These are phyloP conservation scores for Sinocyclocheilus anshuiensis DNA, from an alignment of 2,113 vertebrate species.

Conservation along the genomic window DNA sequence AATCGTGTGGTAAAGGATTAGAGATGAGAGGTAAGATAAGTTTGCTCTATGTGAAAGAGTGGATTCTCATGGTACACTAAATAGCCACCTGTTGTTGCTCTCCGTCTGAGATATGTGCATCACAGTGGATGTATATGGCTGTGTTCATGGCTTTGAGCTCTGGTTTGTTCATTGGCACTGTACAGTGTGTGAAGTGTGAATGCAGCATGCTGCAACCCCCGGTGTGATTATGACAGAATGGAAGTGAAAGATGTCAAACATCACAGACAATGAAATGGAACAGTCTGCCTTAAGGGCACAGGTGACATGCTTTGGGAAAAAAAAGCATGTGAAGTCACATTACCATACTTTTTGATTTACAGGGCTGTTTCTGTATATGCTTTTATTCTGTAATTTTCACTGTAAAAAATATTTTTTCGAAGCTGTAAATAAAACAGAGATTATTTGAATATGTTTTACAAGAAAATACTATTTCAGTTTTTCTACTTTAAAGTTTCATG, in stretches of 20 bases:
- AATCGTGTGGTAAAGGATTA: slow-evolving; percentile 87
- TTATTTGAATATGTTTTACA: too few species aligned
- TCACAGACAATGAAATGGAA: slow-evolving; percentile 1
- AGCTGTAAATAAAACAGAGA: too few species aligned
- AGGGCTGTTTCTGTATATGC: too few species aligned
- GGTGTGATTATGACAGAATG: background rate
- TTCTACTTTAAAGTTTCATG: too few species aligned
- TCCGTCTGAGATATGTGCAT: background rate
- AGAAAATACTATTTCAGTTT: too few species aligned
- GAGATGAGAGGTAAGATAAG: slow-evolving; percentile 86
- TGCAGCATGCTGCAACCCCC: background rate
- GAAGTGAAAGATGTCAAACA: slow-evolving; percentile 23
- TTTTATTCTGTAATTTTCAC: too few species aligned
- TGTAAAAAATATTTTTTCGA: too few species aligned
- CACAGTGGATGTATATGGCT: background rate
- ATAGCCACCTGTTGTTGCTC: background rate
- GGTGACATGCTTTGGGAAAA: background rate
- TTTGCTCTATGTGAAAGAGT: background rate
- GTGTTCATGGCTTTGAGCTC: background rate
- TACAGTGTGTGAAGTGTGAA: background rate
- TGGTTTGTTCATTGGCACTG: background rate
- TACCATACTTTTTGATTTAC: background rate
- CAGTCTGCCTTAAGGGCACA: background rate
- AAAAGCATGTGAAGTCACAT: background rate
- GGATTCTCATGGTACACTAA: background rate